A percentile compares a stretch with the other conserved stretches of the same genome.
phyloP scores from a whole-genome alignment of 92 coral and sea anemone species.

The Diadumene lineata region DNA sequence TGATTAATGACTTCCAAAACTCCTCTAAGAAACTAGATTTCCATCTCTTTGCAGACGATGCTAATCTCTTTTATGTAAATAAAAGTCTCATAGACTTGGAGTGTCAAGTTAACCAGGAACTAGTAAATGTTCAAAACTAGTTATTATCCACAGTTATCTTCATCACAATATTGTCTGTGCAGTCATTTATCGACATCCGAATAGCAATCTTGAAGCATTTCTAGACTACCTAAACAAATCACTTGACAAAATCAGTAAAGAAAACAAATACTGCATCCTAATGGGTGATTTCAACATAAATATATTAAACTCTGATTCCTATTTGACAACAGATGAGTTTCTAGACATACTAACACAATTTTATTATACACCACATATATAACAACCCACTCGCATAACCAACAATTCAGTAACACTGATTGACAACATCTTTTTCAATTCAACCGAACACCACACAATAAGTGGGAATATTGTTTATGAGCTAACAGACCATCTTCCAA shows the following conservation, averaged over 20 bases:
- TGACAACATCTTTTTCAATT: slow-evolving; percentile 60
- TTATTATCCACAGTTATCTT: too few species aligned
- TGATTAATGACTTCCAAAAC: too few species aligned
- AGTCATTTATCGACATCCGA: slow-evolving; percentile 66
- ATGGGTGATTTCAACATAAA: slow-evolving; percentile 41
- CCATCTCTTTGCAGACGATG: too few species aligned
- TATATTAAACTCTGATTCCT: slow-evolving; percentile 23
- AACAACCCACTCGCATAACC: slow-evolving; percentile 55
- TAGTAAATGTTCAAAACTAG: too few species aligned
- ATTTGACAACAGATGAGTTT: slow-evolving; percentile 44
- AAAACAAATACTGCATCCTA: slow-evolving; percentile 46
- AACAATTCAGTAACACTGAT: slow-evolving; percentile 44
- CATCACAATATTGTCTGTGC: slow-evolving; percentile 56
- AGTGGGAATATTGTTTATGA: slow-evolving; percentile 66
- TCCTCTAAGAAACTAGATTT: too few species aligned
- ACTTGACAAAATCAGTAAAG: slow-evolving; percentile 44
- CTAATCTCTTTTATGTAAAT: too few species aligned
- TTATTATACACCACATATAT: slow-evolving; percentile 5
- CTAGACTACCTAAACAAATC: slow-evolving; percentile 28
- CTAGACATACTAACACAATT: slow-evolving; percentile 15
- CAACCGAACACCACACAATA: slow-evolving; percentile 29
- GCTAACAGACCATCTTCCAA: slow-evolving; percentile 62
- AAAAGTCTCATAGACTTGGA: too few species aligned
- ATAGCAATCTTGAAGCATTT: slow-evolving; percentile 43
- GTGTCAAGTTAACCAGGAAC: too few species aligned